phyloP scores from a whole-genome alignment of 2,888 invertebrate species.

The Operophtera brumata region DNA sequence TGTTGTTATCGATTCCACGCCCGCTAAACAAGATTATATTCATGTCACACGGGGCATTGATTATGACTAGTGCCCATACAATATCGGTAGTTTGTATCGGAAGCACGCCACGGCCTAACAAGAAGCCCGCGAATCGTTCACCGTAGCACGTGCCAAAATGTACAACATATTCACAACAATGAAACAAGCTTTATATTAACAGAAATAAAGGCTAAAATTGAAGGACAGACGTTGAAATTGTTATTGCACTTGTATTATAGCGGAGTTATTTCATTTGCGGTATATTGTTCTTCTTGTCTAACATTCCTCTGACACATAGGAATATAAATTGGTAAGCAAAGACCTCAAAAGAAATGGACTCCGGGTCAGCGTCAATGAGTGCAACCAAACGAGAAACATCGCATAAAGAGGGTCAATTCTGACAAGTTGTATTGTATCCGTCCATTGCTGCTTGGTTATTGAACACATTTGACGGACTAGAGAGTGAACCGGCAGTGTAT shows the following conservation, averaged over 20 bases:
- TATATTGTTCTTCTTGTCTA: conserved; percentile 5
- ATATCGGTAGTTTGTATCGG: conserved; percentile 40
- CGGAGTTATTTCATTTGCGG: conserved; percentile 18
- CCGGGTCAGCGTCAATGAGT: too few relatives aligned
- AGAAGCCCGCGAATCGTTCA: conserved; percentile 36
- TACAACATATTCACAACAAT: conserved; percentile 14
- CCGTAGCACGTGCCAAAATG: conserved; percentile 28
- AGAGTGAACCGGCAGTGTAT: too few relatives aligned
- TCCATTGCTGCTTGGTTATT: too few relatives aligned
- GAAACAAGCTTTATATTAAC: conserved; percentile 7
- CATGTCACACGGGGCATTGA: conserved; percentile 51
- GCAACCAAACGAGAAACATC: too few relatives aligned
- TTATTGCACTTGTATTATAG: conserved; percentile 18
- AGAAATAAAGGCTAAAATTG: conserved; percentile 14
- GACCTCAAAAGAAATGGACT: too few relatives aligned
- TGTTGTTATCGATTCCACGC: conserved; percentile 34
- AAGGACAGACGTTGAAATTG: conserved; percentile 13
- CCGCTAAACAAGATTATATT: conserved; percentile 43
- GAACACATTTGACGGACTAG: too few relatives aligned
- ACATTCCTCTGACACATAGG: conserved; percentile 2
- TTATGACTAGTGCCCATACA: conserved; percentile 49
- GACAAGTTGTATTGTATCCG: too few relatives aligned
- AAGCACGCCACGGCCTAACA: conserved; percentile 40
- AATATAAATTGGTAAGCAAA: too few relatives aligned
- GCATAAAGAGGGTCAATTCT: too few relatives aligned